Percentiles rank a stretch among this genome's conserved stretches.
phyloP scores from a whole-genome alignment of 2,797 vertebrate species.

The Anisognathus igniventris region DNA sequence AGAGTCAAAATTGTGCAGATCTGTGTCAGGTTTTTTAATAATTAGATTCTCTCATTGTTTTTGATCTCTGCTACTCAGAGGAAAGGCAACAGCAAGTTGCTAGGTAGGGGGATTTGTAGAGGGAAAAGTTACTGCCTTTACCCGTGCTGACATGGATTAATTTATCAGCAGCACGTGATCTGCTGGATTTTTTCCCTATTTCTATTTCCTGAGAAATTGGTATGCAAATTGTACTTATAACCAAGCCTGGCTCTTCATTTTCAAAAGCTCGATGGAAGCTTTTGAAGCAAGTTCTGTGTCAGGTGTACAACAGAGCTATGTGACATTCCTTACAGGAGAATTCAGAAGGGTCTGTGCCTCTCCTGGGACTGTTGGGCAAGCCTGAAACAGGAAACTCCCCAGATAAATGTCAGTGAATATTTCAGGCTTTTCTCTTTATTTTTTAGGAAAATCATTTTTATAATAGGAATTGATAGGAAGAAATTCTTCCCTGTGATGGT shows the following conservation, averaged over 20 bases:
- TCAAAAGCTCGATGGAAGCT: background rate
- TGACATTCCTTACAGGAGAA: background rate
- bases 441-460: background rate
- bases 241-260: background rate
- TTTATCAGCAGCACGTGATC: rapidly evolving
- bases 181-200: background rate
- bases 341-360: background rate
- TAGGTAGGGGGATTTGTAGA: background rate
- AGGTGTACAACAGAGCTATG: too few relatives aligned
- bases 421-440: background rate
- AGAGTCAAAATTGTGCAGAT: background rate
- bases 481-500: background rate
- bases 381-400: background rate
- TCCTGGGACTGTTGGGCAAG: background rate
- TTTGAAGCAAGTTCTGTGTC: background rate
- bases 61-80: background rate
- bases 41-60: background rate
- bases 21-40: background rate
- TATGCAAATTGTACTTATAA: background rate
- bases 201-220: rapidly evolving
- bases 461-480: background rate
- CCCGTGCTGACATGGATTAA: rapidly evolving
- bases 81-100: background rate
- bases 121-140: background rate
- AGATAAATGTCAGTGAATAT: background rate